A percentile compares a stretch with the other conserved stretches of the same genome.
These are phyloP conservation scores for Anisognathus igniventris DNA, from an alignment of 2,797 vertebrate species.

Conservation along the genomic window DNA sequence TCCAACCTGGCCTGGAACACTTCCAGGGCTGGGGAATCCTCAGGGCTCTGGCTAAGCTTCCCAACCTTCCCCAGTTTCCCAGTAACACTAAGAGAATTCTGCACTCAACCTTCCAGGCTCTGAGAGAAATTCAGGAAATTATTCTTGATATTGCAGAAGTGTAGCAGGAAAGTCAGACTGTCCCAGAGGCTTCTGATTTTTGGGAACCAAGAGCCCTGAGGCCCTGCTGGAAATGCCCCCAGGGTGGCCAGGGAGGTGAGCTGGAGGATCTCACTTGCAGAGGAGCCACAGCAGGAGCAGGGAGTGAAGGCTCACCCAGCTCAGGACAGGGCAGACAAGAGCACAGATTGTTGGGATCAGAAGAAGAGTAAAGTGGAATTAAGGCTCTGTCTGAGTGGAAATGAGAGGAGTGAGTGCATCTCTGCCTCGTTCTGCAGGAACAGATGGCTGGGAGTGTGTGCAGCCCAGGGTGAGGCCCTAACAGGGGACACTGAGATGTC, in stretches of 20 bases:
- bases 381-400: not conserved
- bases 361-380: not conserved
- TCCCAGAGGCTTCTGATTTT: not conserved
- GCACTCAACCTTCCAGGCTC: not conserved
- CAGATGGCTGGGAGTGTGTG: not conserved
- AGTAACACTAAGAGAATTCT: not conserved
- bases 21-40: fast-evolving
- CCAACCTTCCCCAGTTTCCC: not conserved
- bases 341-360: not conserved
- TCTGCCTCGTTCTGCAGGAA: fast-evolving
- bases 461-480: not conserved
- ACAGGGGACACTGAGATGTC: not conserved
- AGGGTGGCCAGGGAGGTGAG: not conserved
- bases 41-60: fast-evolving
- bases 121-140: not conserved
- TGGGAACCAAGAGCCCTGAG: not conserved
- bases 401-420: not conserved
- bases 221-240: not conserved
- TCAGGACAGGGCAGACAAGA: not conserved
- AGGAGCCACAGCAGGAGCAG: not conserved
- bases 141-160: not conserved
- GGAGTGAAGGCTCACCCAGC: not conserved
- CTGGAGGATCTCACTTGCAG: not conserved
- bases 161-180: not conserved
- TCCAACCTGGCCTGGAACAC: not conserved